Percentiles rank a stretch among this genome's conserved stretches.
Conservation (phyloP, 2,888 invertebrate genomes). For the Sylvicola fuscatus region DNA sequence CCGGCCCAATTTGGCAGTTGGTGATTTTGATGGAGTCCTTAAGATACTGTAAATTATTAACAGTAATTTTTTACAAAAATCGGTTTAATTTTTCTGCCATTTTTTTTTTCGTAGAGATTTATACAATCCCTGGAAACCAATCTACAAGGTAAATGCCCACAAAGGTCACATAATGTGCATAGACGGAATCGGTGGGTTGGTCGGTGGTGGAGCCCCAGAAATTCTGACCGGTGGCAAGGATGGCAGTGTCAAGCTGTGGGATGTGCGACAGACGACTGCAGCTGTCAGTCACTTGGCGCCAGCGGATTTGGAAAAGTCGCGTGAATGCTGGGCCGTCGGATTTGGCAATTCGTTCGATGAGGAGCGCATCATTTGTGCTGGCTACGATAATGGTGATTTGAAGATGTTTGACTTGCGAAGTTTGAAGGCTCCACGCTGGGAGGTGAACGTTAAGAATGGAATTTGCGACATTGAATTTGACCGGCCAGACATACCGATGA, state of each 20-base stretch:
- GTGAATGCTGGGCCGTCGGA: slow-evolving; percentile 88
- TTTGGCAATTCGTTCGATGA: slow-evolving; percentile 83
- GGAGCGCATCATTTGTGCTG: slow-evolving; percentile 72
- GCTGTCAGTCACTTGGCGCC: slow-evolving; percentile 85
- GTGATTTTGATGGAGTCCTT: slow-evolving; percentile 70
- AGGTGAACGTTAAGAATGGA: slow-evolving; percentile 81
- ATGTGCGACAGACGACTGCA: slow-evolving; percentile 67
- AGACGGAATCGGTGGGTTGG: slow-evolving; percentile 73
- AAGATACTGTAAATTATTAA: slow-evolving; percentile 49
- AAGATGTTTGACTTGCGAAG: slow-evolving; percentile 80
- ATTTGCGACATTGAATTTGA: slow-evolving; percentile 81
- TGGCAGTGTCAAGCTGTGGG: slow-evolving; percentile 79
- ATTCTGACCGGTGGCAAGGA: slow-evolving; percentile 67
- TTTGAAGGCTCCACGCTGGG: slow-evolving; percentile 64
- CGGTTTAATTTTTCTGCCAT: neutral
- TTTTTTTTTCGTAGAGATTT: slow-evolving; percentile 40
- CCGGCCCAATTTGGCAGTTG: slow-evolving; percentile 66
- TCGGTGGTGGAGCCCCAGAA: slow-evolving; percentile 84
- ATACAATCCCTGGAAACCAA: slow-evolving; percentile 45
- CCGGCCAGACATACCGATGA: slow-evolving; percentile 83
- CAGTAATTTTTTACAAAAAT: slow-evolving; percentile 1
- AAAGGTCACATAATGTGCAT: slow-evolving; percentile 74
- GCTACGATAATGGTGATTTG: slow-evolving; percentile 91
- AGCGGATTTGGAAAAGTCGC: slow-evolving; percentile 23
- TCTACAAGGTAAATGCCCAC: slow-evolving; percentile 65